A percentile compares a stretch with the other conserved stretches of the same genome.
Conservation (phyloP, 2,113 vertebrate species). For the Scomber japonicus region DNA sequence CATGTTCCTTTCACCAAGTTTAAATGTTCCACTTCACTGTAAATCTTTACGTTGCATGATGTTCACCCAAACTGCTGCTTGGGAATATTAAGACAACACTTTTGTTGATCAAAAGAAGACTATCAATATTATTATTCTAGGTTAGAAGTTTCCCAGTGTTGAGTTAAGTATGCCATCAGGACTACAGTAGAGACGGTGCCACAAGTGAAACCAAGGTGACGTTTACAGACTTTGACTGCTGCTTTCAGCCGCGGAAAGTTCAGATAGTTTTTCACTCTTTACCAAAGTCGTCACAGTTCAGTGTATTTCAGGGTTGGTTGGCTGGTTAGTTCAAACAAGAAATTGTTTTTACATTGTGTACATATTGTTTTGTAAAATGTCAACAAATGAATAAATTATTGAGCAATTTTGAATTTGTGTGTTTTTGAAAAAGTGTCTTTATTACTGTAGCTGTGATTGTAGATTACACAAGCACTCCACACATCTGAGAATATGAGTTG, state of each 20-base stretch:
- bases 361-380: conserved; percentile 63
- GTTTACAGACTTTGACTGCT: not conserved
- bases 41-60: conserved; percentile 47
- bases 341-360: conserved; percentile 50
- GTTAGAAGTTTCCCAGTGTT: not conserved
- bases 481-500: not conserved
- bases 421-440: not conserved
- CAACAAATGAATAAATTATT: conserved; percentile 78
- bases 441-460: not conserved
- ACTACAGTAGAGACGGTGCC: not conserved
- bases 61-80: conserved; percentile 17
- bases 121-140: not conserved
- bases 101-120: conserved; percentile 50
- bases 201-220: not conserved
- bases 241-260: conserved; percentile 6
- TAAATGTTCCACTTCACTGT: conserved; percentile 10
- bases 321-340: conserved; percentile 22
- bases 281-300: conserved; percentile 25
- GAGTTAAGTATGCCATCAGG: not conserved
- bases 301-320: conserved; percentile 23
- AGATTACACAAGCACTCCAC: not conserved
- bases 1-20: conserved; percentile 24
- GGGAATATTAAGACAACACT: conserved; percentile 27
- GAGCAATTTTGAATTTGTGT: conserved; percentile 43
- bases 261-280: conserved; percentile 5